Conservation (phyloP, 2,888 invertebrate species). For the Aphidoletes aphidimyza region DNA sequence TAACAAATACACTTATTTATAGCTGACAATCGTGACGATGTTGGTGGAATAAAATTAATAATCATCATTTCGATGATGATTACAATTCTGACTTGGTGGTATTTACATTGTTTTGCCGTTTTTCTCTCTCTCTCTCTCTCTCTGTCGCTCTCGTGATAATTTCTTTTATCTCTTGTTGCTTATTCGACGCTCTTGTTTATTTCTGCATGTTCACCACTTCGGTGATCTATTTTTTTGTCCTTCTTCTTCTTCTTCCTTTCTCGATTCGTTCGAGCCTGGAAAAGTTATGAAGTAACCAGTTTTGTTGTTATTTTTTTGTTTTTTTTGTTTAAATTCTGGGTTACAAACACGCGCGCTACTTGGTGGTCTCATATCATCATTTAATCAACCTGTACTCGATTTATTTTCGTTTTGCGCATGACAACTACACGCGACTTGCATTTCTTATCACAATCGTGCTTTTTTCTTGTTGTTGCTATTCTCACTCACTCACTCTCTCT, state of each 20-base stretch:
- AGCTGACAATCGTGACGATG: neutral
- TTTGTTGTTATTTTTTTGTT: too few species aligned
- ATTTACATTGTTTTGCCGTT: neutral
- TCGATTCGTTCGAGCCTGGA: neutral
- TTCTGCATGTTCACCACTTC: too few species aligned
- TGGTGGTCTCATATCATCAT: conserved; percentile 30
- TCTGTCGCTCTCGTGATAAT: conserved; percentile 13
- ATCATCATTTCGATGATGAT: conserved; percentile 5
- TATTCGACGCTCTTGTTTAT: too few species aligned
- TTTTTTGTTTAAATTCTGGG: too few species aligned
- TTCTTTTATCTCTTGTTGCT: neutral
- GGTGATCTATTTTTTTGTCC: neutral
- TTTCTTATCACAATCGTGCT: conserved; percentile 8
- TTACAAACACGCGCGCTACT: neutral
- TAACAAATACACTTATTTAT: neutral
- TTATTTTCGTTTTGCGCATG: neutral
- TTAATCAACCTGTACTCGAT: neutral
- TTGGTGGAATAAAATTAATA: neutral
- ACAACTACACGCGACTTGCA: neutral
- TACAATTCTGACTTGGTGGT: conserved; percentile 20
- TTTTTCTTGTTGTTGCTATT: neutral
- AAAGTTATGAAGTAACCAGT: neutral
- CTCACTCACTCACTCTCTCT: too few species aligned
- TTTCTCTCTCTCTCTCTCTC: neutral
- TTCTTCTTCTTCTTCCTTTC: too few species aligned